Percentiles rank a stretch among this genome's conserved stretches.
phyloP scores from a whole-genome alignment of 2,113 vertebrate genomes.

The Notiomystis cincta region DNA sequence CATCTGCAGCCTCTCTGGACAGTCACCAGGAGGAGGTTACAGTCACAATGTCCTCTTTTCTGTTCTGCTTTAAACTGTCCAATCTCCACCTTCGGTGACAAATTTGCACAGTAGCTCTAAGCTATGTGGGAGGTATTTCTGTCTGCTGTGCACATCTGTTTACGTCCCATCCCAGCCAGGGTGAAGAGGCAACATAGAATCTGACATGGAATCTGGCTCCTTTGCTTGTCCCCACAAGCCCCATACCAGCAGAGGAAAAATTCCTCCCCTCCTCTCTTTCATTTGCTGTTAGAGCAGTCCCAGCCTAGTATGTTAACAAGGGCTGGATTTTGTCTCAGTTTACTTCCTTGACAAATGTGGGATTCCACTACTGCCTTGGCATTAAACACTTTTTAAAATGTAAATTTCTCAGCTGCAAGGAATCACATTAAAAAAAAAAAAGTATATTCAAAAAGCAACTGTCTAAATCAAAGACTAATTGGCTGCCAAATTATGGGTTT shows the following conservation, averaged over 20 bases:
- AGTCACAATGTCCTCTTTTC: not conserved
- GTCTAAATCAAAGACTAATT: constrained; percentile 78
- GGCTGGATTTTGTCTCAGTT: constrained; percentile 27
- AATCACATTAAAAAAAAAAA: constrained; percentile 59
- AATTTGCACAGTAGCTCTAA: not conserved
- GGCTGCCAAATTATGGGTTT: constrained; percentile 75
- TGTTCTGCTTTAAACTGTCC: not conserved
- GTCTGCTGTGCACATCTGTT: not conserved
- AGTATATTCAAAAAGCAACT: constrained; percentile 45
- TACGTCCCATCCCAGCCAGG: rapidly evolving
- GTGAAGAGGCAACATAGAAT: not conserved
- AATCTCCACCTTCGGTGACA: not conserved
- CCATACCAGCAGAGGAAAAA: not conserved
- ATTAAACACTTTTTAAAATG: constrained; percentile 76
- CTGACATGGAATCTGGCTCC: rapidly evolving
- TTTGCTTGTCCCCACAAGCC: not conserved
- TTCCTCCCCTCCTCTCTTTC: not conserved
- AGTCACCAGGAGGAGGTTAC: not conserved
- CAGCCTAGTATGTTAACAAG: not conserved
- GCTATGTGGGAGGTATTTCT: not conserved
- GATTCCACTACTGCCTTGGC: constrained; percentile 64
- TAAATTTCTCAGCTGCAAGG: constrained; percentile 74
- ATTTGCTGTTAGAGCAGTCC: not conserved
- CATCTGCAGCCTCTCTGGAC: not conserved
- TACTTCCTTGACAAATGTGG: constrained; percentile 61